These are phyloP conservation scores for Alviniconcha marisindica DNA, from an alignment of 1,140 invertebrate genomes.

Conservation along the genomic window DNA sequence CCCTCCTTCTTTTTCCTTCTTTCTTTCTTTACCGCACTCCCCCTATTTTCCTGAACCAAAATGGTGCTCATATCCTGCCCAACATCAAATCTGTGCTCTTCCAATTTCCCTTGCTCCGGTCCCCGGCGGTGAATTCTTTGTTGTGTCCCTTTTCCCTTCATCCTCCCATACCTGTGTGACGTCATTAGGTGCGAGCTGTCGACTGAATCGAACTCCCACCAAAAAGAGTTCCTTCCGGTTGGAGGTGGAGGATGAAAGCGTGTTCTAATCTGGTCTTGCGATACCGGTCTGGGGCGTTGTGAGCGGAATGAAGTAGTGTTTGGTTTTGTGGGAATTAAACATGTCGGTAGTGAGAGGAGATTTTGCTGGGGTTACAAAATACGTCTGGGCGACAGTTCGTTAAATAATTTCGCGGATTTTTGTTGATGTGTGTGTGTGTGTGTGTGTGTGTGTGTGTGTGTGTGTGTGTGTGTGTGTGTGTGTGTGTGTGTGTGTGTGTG, in stretches of 20 bases:
- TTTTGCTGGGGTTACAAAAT: not conserved
- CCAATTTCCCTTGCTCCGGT: conserved; percentile 26
- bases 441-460: too few species aligned
- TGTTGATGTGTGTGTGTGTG: too few species aligned
- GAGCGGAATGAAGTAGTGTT: not conserved
- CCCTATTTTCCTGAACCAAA: not conserved
- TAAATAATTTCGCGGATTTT: too few species aligned
- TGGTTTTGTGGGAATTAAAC: not conserved
- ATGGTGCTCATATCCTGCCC: conserved; percentile 26
- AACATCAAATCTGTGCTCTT: conserved; percentile 21
- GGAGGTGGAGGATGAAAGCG: conserved; percentile 6
- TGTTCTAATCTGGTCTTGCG: conserved; percentile 24
- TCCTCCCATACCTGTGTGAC: conserved; percentile 32
- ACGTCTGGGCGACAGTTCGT: too few species aligned
- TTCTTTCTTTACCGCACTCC: too few species aligned
- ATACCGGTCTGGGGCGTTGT: not conserved
- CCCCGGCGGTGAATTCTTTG: not conserved
- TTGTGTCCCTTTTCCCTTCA: conserved; percentile 10
- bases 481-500: too few species aligned
- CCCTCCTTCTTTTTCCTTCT: too few species aligned
- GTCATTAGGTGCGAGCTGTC: conserved; percentile 32
- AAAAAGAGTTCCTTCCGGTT: conserved; percentile 42
- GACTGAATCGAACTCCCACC: conserved; percentile 29
- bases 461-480: too few species aligned
- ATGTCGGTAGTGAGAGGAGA: not conserved